These are phyloP conservation scores for Hemithea aestivaria DNA, from an alignment of 2,888 invertebrate species.

Conservation along the genomic window DNA sequence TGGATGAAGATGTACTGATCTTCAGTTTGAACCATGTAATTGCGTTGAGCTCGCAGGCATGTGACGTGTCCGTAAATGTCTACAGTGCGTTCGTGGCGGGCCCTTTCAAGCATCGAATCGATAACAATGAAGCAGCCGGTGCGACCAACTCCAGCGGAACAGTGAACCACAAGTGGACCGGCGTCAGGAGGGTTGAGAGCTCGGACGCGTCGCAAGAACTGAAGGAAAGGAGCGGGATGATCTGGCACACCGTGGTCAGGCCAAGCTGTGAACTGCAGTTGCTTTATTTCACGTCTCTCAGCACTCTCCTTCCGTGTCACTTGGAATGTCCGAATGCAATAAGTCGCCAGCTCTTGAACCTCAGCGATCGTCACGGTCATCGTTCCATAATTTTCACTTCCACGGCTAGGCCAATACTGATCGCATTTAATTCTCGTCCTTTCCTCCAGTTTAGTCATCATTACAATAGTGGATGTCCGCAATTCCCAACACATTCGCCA, in stretches of 20 bases:
- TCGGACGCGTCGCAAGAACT: constrained; percentile 96
- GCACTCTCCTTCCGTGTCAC: constrained; percentile 88
- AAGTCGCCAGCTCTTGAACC: constrained; percentile 97
- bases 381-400: constrained; percentile 95
- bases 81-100: constrained; percentile 97
- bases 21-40: constrained; percentile 99
- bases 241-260: constrained; percentile 99
- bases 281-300: constrained; percentile 96
- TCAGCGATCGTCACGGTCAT: constrained; percentile 97
- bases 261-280: constrained; percentile 99
- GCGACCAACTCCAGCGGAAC: constrained; percentile 94
- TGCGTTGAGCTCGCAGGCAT: constrained; percentile 96
- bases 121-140: constrained; percentile 99
- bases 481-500: constrained; percentile 99
- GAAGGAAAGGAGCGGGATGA: constrained; percentile 98
- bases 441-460: constrained; percentile 99
- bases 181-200: constrained; percentile 94
- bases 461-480: constrained; percentile 95
- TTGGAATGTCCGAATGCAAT: constrained; percentile 98
- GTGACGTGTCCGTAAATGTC: constrained; percentile 99
- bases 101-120: constrained; percentile 98
- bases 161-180: constrained; percentile 97
- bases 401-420: constrained; percentile 98
- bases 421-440: constrained; percentile 97
- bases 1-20: constrained; percentile 99